Evolutionary conservation across 2,113 vertebrate genomes (phyloP).

Genomic region (Vireo altiloquus): DNA sequence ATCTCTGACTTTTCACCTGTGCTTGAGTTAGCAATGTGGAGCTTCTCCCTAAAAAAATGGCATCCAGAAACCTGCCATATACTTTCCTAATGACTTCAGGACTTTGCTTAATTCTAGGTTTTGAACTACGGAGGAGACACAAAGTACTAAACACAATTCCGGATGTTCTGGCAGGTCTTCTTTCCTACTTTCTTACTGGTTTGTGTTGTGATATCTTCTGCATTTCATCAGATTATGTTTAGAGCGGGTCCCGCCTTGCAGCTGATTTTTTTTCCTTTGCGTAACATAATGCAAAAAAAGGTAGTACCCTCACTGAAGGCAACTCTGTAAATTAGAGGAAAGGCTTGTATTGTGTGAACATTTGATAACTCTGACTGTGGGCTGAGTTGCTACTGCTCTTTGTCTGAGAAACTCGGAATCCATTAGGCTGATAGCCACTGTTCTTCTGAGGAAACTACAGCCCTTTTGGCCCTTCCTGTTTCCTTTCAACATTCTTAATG

Average conservation of each 20-base stretch:
- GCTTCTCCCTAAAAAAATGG: background rate
- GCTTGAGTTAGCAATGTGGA: background rate
- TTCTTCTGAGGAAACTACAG: conserved; percentile 62
- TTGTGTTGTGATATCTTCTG: background rate
- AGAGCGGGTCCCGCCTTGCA: background rate
- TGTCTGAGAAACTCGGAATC: conserved; percentile 58
- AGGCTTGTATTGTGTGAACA: conserved; percentile 22
- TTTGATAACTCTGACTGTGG: conserved; percentile 37
- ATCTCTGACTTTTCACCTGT: background rate
- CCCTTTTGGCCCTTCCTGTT: conserved; percentile 63
- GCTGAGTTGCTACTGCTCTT: conserved; percentile 42
- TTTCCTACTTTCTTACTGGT: background rate
- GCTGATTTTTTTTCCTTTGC: background rate
- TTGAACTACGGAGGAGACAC: background rate
- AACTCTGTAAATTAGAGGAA: conserved; percentile 41
- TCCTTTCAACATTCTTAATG: conserved; percentile 69
- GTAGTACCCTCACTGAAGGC: background rate
- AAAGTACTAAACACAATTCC: background rate
- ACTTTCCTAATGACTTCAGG: background rate
- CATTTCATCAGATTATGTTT: conserved; percentile 10
- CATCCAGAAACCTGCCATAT: conserved; percentile 29
- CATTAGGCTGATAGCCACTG: conserved; percentile 57
- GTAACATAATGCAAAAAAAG: background rate
- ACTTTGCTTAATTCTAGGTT: background rate
- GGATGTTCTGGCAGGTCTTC: background rate